These are phyloP conservation scores for Eubasilissa splendida DNA, from an alignment of 2,888 invertebrate genomes.

Conservation along the genomic window DNA sequence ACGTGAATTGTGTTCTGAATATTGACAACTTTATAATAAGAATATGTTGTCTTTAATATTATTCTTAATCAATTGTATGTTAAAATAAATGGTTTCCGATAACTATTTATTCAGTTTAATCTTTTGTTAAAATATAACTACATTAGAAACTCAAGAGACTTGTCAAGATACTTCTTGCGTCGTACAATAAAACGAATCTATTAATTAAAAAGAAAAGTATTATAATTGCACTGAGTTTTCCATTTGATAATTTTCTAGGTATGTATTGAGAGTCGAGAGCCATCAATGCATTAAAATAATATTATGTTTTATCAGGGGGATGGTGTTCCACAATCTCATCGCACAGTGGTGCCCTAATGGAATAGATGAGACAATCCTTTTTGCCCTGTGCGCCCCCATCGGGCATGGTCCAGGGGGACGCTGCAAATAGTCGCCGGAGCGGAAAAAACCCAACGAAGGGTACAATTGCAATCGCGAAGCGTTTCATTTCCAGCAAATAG, in stretches of 20 bases:
- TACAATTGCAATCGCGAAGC: conserved; percentile 45
- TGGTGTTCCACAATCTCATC: conserved; percentile 45
- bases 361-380: conserved; percentile 49
- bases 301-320: conserved; percentile 10
- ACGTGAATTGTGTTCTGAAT: too few relatives aligned
- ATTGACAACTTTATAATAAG: too few relatives aligned
- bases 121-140: too few relatives aligned
- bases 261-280: conserved; percentile 9
- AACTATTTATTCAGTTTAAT: too few relatives aligned
- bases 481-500: conserved; percentile 47
- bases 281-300: not conserved
- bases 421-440: conserved; percentile 30
- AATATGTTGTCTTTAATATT: too few relatives aligned
- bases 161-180: not conserved
- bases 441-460: conserved; percentile 43
- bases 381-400: conserved; percentile 1
- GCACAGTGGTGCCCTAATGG: conserved; percentile 49
- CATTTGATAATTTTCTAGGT: not conserved
- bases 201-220: not conserved
- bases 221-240: not conserved
- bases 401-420: conserved; percentile 8
- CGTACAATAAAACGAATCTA: not conserved
- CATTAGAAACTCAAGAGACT: too few relatives aligned
- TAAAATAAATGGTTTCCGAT: too few relatives aligned
- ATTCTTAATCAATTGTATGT: too few relatives aligned